Conservation (phyloP, 2,113 vertebrate genomes). For the Centropristis striata region DNA sequence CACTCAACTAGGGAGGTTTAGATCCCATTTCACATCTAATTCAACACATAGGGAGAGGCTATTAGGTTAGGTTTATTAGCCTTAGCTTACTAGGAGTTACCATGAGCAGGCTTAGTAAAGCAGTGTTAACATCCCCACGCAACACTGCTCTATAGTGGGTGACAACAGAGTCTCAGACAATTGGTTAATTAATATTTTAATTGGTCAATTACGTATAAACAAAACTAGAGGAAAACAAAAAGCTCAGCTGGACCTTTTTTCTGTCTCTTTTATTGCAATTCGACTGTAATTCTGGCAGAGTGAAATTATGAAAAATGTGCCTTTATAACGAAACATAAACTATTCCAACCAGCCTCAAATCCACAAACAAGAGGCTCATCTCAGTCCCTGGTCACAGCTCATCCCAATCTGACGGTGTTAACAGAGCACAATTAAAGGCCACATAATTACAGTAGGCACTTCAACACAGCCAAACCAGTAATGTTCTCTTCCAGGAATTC, state of each 20-base stretch:
- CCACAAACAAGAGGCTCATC: slow-evolving; percentile 56
- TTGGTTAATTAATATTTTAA: neutral
- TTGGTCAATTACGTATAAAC: neutral
- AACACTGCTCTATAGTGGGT: too few relatives aligned
- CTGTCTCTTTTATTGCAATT: neutral
- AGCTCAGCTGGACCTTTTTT: neutral
- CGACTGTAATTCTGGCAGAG: neutral
- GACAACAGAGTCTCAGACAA: neutral
- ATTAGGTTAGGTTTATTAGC: too few relatives aligned
- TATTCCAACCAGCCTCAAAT: slow-evolving; percentile 39
- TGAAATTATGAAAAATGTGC: slow-evolving; percentile 13
- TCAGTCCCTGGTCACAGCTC: slow-evolving; percentile 59
- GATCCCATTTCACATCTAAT: too few relatives aligned
- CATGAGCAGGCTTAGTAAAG: too few relatives aligned
- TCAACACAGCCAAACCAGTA: slow-evolving; percentile 77
- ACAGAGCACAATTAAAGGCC: slow-evolving; percentile 80
- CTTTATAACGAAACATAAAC: slow-evolving; percentile 36
- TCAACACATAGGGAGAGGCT: too few relatives aligned
- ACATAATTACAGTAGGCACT: slow-evolving; percentile 81
- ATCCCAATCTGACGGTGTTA: slow-evolving; percentile 76
- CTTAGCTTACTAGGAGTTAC: too few relatives aligned
- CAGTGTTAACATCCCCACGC: too few relatives aligned
- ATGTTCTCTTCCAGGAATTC: slow-evolving; percentile 83
- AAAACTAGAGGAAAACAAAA: neutral
- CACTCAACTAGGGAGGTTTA: too few relatives aligned